phyloP scores from a whole-genome alignment of 1,140 invertebrate species.

The Drosophila punjabiensis region DNA sequence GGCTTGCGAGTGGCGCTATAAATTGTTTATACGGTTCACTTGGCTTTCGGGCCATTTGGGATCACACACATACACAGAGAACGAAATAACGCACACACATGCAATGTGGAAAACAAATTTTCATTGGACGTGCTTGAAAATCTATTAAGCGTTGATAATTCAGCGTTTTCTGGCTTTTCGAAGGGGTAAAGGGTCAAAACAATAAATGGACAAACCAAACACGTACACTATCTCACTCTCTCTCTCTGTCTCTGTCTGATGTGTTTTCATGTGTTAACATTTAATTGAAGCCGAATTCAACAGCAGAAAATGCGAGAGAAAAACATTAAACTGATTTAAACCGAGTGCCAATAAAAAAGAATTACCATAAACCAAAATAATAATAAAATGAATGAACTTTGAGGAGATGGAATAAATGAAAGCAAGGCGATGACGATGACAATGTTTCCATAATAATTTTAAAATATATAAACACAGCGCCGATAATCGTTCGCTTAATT shows the following conservation, averaged over 20 bases:
- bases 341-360: slow-evolving; percentile 32
- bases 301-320: slow-evolving; percentile 18
- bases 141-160: slow-evolving; percentile 79
- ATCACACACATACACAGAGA: slow-evolving; percentile 49
- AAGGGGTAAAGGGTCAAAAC: slow-evolving; percentile 29
- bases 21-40: slow-evolving; percentile 83
- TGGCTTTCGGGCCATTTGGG: slow-evolving; percentile 81
- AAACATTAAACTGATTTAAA: slow-evolving; percentile 50
- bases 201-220: slow-evolving; percentile 39
- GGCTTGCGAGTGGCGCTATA: slow-evolving; percentile 70
- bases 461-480: slow-evolving; percentile 1
- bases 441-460: slow-evolving; percentile 16
- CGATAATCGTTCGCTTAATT: slow-evolving; percentile 61
- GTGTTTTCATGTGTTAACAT: slow-evolving; percentile 39
- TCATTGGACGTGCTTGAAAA: slow-evolving; percentile 76
- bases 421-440: background rate
- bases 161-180: slow-evolving; percentile 56
- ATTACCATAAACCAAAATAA: slow-evolving; percentile 15
- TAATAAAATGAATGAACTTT: background rate
- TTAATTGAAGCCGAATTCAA: slow-evolving; percentile 47
- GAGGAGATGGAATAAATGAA: background rate
- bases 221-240: slow-evolving; percentile 17
- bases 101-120: slow-evolving; percentile 61
- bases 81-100: slow-evolving; percentile 6
- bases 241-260: too few species aligned